Evolutionary conservation across 2,113 vertebrate genomes (phyloP).

Genomic region (Tenrec ecaudatus): DNA sequence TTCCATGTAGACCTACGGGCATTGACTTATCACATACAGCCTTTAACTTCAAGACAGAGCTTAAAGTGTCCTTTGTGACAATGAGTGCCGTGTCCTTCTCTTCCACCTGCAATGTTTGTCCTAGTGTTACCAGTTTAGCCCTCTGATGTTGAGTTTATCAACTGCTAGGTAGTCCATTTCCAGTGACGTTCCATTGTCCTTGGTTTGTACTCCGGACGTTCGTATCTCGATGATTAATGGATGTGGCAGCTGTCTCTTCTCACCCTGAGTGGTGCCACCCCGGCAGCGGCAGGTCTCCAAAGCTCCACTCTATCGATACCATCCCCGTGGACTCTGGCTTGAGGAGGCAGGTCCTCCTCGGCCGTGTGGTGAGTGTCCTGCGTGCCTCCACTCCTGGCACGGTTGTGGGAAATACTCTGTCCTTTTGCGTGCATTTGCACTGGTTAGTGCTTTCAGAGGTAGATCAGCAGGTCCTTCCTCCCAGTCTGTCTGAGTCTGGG

Average conservation of each 20-base stretch:
- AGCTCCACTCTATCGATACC: background rate
- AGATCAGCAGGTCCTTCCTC: background rate
- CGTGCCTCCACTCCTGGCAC: background rate
- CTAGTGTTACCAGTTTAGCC: background rate
- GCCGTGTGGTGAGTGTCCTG: background rate
- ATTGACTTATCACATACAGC: background rate
- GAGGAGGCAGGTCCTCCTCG: background rate
- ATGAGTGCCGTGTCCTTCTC: background rate
- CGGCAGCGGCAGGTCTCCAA: background rate
- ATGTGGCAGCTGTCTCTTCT: background rate
- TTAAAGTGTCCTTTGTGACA: background rate
- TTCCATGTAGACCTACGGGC: background rate
- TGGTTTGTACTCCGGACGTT: background rate
- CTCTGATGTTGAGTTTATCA: background rate
- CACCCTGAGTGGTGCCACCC: background rate
- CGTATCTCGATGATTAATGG: background rate
- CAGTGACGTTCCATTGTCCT: background rate
- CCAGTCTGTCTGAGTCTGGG: background rate
- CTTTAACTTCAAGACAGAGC: background rate
- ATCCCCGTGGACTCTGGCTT: background rate
- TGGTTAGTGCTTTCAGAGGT: background rate
- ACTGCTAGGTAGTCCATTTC: background rate
- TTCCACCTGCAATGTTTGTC: background rate
- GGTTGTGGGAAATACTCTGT: background rate
- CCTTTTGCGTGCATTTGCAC: background rate